Conservation (phyloP, 2,113 vertebrate genomes). For the Ondatra zibethicus region DNA sequence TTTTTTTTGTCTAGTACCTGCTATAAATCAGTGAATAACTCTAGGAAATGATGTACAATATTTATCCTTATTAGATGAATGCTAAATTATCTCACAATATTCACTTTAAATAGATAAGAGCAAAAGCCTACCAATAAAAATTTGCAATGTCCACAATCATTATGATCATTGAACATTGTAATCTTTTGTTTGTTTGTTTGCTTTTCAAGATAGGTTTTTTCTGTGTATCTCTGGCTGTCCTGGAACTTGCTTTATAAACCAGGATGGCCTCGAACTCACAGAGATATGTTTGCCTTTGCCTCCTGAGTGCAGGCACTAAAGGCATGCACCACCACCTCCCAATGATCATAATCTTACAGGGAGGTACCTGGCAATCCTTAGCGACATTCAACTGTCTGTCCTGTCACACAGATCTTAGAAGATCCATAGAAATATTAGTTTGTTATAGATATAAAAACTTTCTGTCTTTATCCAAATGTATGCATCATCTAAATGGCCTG, state of each 20-base stretch:
- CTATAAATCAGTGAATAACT: background rate
- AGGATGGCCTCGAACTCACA: background rate
- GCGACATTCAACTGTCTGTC: conserved; percentile 16
- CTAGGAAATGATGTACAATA: conserved; percentile 66
- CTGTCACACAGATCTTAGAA: background rate
- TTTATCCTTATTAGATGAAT: conserved; percentile 64
- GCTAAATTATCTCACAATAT: conserved; percentile 68
- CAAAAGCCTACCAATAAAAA: conserved; percentile 60
- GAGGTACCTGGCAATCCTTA: background rate
- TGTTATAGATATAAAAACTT: background rate
- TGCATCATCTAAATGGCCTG: conserved; percentile 37
- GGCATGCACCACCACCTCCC: no score
- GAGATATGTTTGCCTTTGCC: background rate
- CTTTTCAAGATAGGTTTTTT: background rate
- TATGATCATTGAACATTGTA: background rate
- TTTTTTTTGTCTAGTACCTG: background rate
- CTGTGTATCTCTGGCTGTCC: background rate
- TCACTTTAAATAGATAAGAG: conserved; percentile 66
- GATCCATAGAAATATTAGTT: background rate
- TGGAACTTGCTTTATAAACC: background rate
- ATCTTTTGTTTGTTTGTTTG: background rate
- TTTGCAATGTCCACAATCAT: conserved; percentile 51
- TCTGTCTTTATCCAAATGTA: conserved; percentile 61
- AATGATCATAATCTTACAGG: conserved; percentile 51
- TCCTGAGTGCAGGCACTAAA: background rate